Base-by-base conservation (phyloP, 1,140 invertebrate genomes). In the Drosophila repletoides region DNA sequence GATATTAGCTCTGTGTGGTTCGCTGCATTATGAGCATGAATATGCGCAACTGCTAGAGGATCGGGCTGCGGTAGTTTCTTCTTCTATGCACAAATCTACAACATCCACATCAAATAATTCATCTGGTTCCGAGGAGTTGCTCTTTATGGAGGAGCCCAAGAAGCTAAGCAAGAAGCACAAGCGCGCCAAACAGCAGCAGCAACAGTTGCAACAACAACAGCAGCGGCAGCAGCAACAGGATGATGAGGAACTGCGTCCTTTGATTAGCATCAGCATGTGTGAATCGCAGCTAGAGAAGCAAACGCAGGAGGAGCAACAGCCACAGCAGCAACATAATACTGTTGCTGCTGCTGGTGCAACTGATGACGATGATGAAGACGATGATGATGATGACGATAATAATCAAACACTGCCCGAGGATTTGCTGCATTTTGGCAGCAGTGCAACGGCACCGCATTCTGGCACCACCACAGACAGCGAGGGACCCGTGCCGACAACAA, bases 101-200 rank as follows among this genome's bases (percentile, higher is more conserved):
- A 65, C 65, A 26, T 72, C 69, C 10, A 75, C 71, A 2, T 81
- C 88, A 6, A 79, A 83, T 22, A 84, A 76, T 45, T 89, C 88
- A 1, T 89, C 88, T 2, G 81, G 76, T 2, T 83, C 86, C 5
- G 88, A 89, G 60, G 88, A 89, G 64, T 67, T 89, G 9, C 60
- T 89, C 15, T 34, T 89, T 4, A 75, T 89, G 64, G 77, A 79
- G 41, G 80, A 83, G 10, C 76, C 81, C 17, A 90, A 88, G 49
- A 88, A 80, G 52, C 53, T 86, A 9, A 89, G 69, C 45, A 89
- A 90, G 51, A 90, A 90, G 29, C 88, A 90, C 63, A 76, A 76
- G 22, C 75, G 83, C 2, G 59, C 67, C 48, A 79, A 73, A 53
- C 64, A 75, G 26, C 72, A 64, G 2, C 51, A 65, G 51, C 40